phyloP scores from a whole-genome alignment of 2,797 vertebrate genomes.

The Manis pentadactyla region DNA sequence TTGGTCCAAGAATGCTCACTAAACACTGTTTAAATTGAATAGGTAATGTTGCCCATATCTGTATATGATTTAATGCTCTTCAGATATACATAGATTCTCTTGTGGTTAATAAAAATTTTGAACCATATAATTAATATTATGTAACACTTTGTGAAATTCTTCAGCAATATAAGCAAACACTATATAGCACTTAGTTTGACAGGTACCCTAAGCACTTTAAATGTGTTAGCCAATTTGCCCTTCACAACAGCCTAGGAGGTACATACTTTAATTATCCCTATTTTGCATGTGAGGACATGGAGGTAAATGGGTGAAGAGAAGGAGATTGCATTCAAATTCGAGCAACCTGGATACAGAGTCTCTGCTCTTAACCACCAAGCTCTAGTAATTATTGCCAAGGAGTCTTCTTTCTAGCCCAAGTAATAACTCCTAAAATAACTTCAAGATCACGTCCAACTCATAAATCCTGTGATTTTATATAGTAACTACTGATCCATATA shows the following conservation, averaged over 20 bases:
- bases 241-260: not conserved
- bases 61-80: not conserved
- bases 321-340: not conserved
- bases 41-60: not conserved
- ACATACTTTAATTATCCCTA: not conserved
- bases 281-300: not conserved
- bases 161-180: not conserved
- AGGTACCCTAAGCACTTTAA: not conserved
- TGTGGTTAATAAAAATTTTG: slow-evolving; percentile 10
- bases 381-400: not conserved
- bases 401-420: not conserved
- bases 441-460: not conserved
- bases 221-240: not conserved
- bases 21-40: not conserved
- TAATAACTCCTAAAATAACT: not conserved
- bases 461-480: not conserved
- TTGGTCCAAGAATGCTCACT: not conserved
- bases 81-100: not conserved
- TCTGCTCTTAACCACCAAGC: not conserved
- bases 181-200: not conserved
- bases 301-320: not conserved
- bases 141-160: not conserved
- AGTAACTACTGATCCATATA: not conserved
- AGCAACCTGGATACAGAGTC: not conserved
- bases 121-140: not conserved